phyloP scores from a whole-genome alignment of 2,888 invertebrate species.

The Agapostemon virescens region DNA sequence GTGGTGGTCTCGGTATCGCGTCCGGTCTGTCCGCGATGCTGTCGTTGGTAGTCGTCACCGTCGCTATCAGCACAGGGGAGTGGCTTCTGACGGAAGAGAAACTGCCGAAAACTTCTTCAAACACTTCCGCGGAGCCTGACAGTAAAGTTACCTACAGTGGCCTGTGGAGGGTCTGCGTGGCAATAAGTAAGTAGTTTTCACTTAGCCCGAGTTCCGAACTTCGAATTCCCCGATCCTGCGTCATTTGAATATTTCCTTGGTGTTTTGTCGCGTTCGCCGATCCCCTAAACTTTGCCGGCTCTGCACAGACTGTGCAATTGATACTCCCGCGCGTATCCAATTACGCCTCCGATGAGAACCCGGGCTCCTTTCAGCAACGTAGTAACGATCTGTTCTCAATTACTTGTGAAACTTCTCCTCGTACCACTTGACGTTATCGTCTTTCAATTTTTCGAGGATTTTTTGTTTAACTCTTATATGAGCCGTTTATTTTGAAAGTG shows the following conservation, averaged over 20 bases:
- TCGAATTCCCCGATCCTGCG: not conserved
- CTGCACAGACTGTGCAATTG: not conserved
- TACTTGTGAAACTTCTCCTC: not conserved
- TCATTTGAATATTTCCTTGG: constrained; percentile 8
- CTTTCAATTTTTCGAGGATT: not conserved
- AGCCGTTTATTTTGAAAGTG: too few relatives aligned
- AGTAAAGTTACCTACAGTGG: constrained; percentile 91
- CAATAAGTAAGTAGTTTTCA: constrained; percentile 86
- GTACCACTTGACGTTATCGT: not conserved
- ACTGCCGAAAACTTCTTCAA: constrained; percentile 86
- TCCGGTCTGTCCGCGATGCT: constrained; percentile 85
- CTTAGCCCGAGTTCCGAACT: not conserved
- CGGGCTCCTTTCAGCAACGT: not conserved
- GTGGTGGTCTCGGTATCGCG: constrained; percentile 75
- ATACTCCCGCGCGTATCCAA: not conserved
- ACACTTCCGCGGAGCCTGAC: constrained; percentile 88
- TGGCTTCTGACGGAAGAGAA: constrained; percentile 95
- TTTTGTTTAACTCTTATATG: too few relatives aligned
- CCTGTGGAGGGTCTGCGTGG: constrained; percentile 90
- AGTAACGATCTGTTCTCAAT: not conserved
- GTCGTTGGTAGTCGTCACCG: constrained; percentile 86
- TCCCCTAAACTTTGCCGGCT: not conserved
- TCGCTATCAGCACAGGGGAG: constrained; percentile 89
- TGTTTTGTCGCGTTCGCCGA: not conserved
- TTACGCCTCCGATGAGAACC: not conserved